Conservation (phyloP, 2,113 vertebrate species). For the Scophthalmus maximus region DNA sequence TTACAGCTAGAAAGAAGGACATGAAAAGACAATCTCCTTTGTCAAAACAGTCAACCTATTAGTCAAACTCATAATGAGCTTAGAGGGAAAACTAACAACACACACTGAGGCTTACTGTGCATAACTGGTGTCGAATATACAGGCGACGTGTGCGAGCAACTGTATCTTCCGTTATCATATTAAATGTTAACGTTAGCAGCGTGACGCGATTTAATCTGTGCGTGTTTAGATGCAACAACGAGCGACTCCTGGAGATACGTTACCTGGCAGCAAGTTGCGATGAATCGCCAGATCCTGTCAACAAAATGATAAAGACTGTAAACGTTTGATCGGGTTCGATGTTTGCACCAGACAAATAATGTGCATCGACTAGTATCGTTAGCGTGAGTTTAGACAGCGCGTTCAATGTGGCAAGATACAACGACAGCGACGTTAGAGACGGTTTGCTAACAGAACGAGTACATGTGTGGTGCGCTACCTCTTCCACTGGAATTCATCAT, state of each 20-base stretch:
- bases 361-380: neutral
- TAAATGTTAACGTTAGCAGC: neutral
- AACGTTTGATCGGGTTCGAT: neutral
- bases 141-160: too few species aligned
- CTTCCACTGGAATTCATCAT: constrained; percentile 66
- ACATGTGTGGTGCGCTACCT: constrained; percentile 44
- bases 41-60: neutral
- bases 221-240: too few species aligned
- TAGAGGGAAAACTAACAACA: neutral
- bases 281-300: constrained; percentile 64
- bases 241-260: constrained; percentile 9
- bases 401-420: too few species aligned
- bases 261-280: constrained; percentile 63
- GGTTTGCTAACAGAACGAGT: neutral
- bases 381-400: neutral
- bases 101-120: neutral
- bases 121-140: neutral
- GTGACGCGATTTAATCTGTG: too few species aligned
- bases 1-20: too few species aligned
- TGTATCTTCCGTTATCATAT: neutral
- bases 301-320: constrained; percentile 12
- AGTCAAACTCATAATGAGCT: neutral
- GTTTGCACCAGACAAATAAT: neutral
- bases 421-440: neutral
- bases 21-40: neutral